Evolutionary conservation across 2,888 invertebrate genomes (phyloP), one percentile per base, ranked within the genome.

Genomic region (Leucophenga montana): DNA sequence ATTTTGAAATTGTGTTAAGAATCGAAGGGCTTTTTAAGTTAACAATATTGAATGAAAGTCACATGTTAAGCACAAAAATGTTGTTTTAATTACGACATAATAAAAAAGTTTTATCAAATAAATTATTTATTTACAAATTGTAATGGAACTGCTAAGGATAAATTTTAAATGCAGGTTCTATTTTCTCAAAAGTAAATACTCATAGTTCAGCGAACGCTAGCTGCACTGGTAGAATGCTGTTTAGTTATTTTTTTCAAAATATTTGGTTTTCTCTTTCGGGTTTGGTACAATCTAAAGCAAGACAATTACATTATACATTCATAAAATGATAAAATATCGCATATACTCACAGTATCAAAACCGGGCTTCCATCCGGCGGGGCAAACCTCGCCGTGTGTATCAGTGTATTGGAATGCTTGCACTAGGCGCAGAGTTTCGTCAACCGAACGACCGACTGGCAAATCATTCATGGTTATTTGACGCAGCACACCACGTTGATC

Each of bases 301-400:
- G 13, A 57, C 16, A 9, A 3, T 27, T 9, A 46, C 48, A 0
- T 33, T 16, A 3, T 18, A 16, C n/a, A 53, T 18, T 56, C 1
- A 14, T 14, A 16, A 68, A 27, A 59, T 13, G 9, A 13, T 33
- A 16, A 8, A 14, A 1, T 14, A 14, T 31, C 9, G 0, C 16
- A 1, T n/a, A 31, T 16, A 88, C 91, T 90, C 89, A 97, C 96
- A 67, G 97, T 97, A 88, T 95, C 95, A 89, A 94, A 93, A 44
- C 97, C 97, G 62, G 97, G 97, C 89, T 95, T 96, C 97, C 97
- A 98, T 48, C 95, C 96, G 78, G 97, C 96, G 22, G 97, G 97
- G 86, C 97, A 98, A 0, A 98, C 97, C 91, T 98, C 97, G 16
- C 97, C 97, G 84, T 96, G 95, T 33, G 93, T 91, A 86, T 97